A percentile compares a stretch with the other conserved stretches of the same genome.
Evolutionary conservation across 2,113 vertebrate genomes (phyloP).

Genomic region (Varanus salvator): DNA sequence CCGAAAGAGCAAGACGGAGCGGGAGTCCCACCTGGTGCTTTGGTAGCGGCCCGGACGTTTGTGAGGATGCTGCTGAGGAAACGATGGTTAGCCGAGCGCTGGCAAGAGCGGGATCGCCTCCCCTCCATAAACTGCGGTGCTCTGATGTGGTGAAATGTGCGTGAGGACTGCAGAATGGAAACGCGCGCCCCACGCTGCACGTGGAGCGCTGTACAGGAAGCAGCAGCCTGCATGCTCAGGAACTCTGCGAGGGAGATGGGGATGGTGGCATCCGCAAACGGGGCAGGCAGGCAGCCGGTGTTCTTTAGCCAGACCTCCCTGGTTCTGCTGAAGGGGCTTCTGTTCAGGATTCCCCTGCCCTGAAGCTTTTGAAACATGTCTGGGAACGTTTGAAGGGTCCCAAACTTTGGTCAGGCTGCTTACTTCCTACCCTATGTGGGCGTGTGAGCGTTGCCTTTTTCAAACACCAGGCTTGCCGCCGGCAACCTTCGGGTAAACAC

Average conservation of each 20-base stretch:
- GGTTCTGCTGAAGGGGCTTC: background rate
- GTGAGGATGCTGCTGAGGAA: background rate
- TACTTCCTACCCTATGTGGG: background rate
- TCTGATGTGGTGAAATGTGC: background rate
- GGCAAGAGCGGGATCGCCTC: conserved; percentile 15
- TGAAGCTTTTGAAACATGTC: background rate
- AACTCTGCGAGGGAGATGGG: background rate
- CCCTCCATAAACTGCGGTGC: background rate
- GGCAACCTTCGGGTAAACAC: background rate
- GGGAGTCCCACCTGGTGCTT: conserved; percentile 40
- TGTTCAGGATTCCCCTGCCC: background rate
- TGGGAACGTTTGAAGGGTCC: background rate
- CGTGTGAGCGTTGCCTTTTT: background rate
- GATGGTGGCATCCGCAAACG: background rate
- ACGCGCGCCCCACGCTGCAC: background rate
- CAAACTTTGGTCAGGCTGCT: background rate
- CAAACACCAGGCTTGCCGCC: no score
- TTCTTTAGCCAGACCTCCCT: background rate
- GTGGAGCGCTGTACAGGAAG: no score
- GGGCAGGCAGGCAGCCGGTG: background rate
- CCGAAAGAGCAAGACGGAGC: conserved; percentile 51
- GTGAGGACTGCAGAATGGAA: background rate
- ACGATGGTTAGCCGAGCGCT: background rate
- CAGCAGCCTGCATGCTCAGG: background rate
- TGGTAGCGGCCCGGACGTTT: conserved; percentile 3